phyloP scores from a whole-genome alignment of 2,888 invertebrate genomes.

The Alsophila aescularia region DNA sequence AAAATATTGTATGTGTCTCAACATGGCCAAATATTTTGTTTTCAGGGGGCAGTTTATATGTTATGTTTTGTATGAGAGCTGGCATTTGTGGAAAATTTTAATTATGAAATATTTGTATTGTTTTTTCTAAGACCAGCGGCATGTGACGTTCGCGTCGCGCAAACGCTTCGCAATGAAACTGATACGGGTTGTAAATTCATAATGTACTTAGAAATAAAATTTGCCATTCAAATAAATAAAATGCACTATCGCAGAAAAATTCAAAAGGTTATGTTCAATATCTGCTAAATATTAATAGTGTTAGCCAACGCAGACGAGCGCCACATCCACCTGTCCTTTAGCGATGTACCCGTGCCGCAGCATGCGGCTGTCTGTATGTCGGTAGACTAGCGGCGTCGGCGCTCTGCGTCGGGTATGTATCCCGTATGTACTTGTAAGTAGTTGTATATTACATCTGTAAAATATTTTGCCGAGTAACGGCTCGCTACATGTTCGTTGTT shows the following conservation, averaged over 20 bases:
- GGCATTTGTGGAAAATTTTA: background rate
- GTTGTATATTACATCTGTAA: slow-evolving; percentile 44
- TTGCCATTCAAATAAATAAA: slow-evolving; percentile 53
- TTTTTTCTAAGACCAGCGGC: too few species aligned
- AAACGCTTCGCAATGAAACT: background rate
- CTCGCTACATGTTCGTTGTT: slow-evolving; percentile 43
- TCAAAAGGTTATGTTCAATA: background rate
- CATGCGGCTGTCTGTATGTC: too few species aligned
- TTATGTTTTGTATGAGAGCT: background rate
- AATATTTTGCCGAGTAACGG: slow-evolving; percentile 43
- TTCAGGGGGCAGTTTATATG: slow-evolving; percentile 18
- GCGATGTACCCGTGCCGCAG: too few species aligned
- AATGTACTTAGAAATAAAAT: slow-evolving; percentile 40
- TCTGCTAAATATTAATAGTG: background rate
- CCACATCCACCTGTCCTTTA: too few species aligned
- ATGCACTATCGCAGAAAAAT: slow-evolving; percentile 41
- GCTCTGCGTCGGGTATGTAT: background rate
- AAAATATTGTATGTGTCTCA: slow-evolving; percentile 5
- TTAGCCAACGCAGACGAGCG: background rate
- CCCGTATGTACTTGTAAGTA: slow-evolving; percentile 28
- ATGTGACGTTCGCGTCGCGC: background rate
- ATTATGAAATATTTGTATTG: background rate
- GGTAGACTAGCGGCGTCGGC: background rate
- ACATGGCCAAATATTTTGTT: slow-evolving; percentile 7
- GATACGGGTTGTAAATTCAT: slow-evolving; percentile 1